Conservation (phyloP, 1,140 invertebrate species). For the Dendroctonus valens region DNA sequence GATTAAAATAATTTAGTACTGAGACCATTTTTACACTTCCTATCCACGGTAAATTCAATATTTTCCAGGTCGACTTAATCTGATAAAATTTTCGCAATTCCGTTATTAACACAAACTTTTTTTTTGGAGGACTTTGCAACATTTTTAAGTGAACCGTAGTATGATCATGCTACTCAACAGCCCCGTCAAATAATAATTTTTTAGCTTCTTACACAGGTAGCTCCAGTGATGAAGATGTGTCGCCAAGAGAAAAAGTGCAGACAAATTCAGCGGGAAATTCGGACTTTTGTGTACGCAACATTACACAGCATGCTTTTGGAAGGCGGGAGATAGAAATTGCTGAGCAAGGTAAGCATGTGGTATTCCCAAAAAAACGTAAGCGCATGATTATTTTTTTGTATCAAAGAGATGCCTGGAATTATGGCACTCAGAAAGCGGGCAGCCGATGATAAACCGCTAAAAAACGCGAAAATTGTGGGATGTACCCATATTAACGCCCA, state of each 20-base stretch:
- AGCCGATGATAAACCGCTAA: slow-evolving; percentile 89
- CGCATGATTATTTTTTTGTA: slow-evolving; percentile 4
- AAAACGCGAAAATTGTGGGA: slow-evolving; percentile 94
- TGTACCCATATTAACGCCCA: slow-evolving; percentile 98
- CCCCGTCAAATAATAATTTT: slow-evolving; percentile 33
- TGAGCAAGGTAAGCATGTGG: slow-evolving; percentile 73
- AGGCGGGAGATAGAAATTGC: slow-evolving; percentile 96
- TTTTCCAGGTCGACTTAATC: no score
- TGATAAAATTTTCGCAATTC: no score
- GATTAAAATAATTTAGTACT: neutral
- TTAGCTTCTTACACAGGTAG: slow-evolving; percentile 86
- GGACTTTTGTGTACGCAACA: slow-evolving; percentile 91
- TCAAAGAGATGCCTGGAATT: slow-evolving; percentile 92
- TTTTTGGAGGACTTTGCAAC: no score
- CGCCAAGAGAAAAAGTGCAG: slow-evolving; percentile 85
- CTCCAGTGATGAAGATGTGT: slow-evolving; percentile 79
- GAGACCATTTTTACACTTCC: no score
- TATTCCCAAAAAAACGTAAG: neutral
- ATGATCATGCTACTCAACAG: no score
- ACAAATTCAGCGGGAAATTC: slow-evolving; percentile 75
- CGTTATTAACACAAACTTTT: no score
- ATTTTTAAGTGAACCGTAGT: no score
- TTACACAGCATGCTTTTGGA: slow-evolving; percentile 89
- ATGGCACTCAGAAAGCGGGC: slow-evolving; percentile 90
- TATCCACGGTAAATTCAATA: no score